phyloP scores from a whole-genome alignment of 2,888 invertebrate species.

The Drosophila diplacantha region DNA sequence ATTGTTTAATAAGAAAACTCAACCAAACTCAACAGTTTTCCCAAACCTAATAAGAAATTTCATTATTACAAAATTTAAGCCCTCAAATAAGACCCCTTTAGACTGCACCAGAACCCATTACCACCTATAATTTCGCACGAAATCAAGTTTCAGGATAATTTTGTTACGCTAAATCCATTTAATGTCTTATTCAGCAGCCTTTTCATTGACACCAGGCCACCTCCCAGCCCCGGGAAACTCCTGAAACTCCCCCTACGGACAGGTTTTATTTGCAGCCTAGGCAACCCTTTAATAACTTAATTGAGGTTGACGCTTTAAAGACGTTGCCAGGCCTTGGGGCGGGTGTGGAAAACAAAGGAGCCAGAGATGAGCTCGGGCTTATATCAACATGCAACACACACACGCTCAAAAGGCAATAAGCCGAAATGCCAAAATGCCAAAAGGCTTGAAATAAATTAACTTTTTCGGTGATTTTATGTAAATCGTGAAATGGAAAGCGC shows the following conservation, averaged over 20 bases:
- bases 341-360: slow-evolving; percentile 20
- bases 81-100: not conserved
- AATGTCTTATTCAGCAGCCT: not conserved
- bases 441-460: slow-evolving; percentile 72
- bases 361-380: slow-evolving; percentile 35
- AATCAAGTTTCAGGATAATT: slow-evolving; percentile 1
- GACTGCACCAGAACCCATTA: not conserved
- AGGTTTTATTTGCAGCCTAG: slow-evolving; percentile 15
- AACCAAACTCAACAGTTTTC: not conserved
- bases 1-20: not conserved
- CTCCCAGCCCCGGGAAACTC: not conserved
- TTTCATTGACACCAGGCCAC: not conserved
- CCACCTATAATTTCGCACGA: not conserved
- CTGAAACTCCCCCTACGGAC: slow-evolving; percentile 8
- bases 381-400: slow-evolving; percentile 42
- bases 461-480: slow-evolving; percentile 70
- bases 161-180: slow-evolving; percentile 1
- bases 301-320: slow-evolving; percentile 67
- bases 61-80: not conserved
- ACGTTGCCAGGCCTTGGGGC: slow-evolving; percentile 43
- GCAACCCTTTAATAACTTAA: slow-evolving; percentile 66
- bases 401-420: slow-evolving; percentile 21
- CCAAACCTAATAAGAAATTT: not conserved
- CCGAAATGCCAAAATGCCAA: slow-evolving; percentile 51
- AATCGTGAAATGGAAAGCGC: slow-evolving; percentile 59